Base-by-base conservation (phyloP, 2,888 invertebrate species). In the Ischnus inquisitorius region DNA sequence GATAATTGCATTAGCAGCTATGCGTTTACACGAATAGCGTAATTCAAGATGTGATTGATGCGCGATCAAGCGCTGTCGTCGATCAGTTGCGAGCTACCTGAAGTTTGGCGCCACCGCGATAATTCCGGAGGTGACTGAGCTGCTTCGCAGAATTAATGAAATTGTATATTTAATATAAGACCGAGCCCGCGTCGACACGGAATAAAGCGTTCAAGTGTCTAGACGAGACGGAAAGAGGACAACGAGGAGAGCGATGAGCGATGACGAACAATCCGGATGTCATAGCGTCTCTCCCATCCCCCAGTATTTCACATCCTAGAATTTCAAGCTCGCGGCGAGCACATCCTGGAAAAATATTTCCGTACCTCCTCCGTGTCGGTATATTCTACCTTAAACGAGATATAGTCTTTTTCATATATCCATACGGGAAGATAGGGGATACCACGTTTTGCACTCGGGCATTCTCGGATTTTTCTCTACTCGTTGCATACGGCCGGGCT, bases 391-490 rank as follows among this genome's bases (percentile, higher is more conserved):
- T 10, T 12, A 10, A 22, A 22, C 54, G 54, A 54, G 54, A 22
- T 34, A 34, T 34, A 34, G 19, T 54, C 19, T 54, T 22, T 54
- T 54, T 54, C 54, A 54, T 54, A 22, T 22, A 34, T 34, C 8
- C 34, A 34, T 34, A 19, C 54, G 22, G 2, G 54, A 54, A 54
- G 19, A 54, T 54, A 19, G 19, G 54, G 19, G 54, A 54, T 54
- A 54, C 19, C 54, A 54, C 54, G 54, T 19, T 54, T 54, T 54
- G 54, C 54, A 22, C 54, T 22, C 19, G 54, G 6, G 54, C 19
- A 54, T 54, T 54, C 22, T 54, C 57, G 25, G 25, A 72, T 72
- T 72, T 72, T 43, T 72, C 57, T 43, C 16, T n/a, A 43, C 41
- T 41, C 54, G 54, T 54, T 19, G 34, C 48, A 72, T 60, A 19